These are phyloP conservation scores for Cladopsammia gracilis DNA, from an alignment of 64 coral and sea anemone species.

Conservation along the genomic window DNA sequence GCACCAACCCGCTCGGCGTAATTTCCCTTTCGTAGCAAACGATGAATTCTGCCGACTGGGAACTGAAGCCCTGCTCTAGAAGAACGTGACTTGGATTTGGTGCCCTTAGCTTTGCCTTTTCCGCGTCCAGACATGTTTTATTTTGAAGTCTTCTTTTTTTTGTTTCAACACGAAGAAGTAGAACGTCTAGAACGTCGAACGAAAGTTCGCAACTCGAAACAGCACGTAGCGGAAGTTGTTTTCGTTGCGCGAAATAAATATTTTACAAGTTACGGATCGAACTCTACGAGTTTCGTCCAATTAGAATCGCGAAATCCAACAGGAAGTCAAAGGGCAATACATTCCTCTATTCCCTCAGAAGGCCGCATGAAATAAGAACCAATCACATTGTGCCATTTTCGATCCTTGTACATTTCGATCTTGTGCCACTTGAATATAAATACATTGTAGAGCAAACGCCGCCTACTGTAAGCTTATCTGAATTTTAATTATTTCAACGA, in stretches of 20 bases:
- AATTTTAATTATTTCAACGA: neutral
- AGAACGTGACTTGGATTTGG: conserved; percentile 38
- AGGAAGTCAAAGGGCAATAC: neutral
- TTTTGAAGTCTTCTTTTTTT: too few species aligned
- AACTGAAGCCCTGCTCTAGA: conserved; percentile 67
- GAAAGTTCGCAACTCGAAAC: neutral
- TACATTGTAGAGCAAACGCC: neutral
- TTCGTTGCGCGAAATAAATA: neutral
- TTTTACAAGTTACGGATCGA: conserved; percentile 1
- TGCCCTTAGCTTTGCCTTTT: conserved; percentile 48
- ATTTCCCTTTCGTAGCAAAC: conserved; percentile 56
- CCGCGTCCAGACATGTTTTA: conserved; percentile 67
- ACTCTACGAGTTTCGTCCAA: neutral
- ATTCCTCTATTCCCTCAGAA: neutral
- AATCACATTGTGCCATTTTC: neutral
- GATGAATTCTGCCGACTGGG: conserved; percentile 62
- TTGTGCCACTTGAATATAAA: neutral
- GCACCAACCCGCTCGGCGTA: conserved; percentile 56
- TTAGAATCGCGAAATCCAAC: neutral
- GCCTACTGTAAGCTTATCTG: too few species aligned
- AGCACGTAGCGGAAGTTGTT: neutral
- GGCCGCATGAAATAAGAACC: neutral
- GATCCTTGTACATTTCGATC: neutral
- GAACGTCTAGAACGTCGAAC: too few species aligned
- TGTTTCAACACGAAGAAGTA: neutral